A percentile compares a stretch with the other conserved stretches of the same genome.
Conservation (phyloP, 2,888 invertebrate genomes). For the Drosophila monieri region DNA sequence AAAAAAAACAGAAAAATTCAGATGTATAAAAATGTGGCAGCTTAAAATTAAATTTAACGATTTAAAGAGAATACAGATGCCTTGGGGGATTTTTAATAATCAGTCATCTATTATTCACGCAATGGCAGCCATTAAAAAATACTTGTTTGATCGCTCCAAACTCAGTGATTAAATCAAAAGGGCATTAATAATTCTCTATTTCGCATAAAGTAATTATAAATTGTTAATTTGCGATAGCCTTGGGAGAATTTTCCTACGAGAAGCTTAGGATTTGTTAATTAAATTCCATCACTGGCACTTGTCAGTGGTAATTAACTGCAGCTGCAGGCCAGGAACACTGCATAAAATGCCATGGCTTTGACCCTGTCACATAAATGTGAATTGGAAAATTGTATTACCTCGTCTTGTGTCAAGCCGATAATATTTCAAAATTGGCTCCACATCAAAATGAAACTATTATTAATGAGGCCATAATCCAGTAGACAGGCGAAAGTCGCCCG, state of each 20-base stretch:
- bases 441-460: conserved; percentile 57
- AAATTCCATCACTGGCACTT: conserved; percentile 16
- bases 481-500: conserved; percentile 22
- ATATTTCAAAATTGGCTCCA: conserved; percentile 48
- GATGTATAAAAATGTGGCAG: not conserved
- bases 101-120: conserved; percentile 1
- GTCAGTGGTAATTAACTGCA: conserved; percentile 27
- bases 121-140: not conserved
- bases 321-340: conserved; percentile 7
- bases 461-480: conserved; percentile 56
- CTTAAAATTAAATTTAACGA: conserved; percentile 24
- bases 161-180: not conserved
- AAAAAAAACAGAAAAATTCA: conserved; percentile 7
- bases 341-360: conserved; percentile 15
- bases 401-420: conserved; percentile 29
- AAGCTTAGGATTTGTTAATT: conserved; percentile 5
- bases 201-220: not conserved
- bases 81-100: not conserved
- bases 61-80: not conserved
- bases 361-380: conserved; percentile 26
- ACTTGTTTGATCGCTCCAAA: not conserved
- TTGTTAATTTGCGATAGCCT: conserved; percentile 7
- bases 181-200: not conserved
- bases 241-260: not conserved
- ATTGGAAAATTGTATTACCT: conserved; percentile 17